Evolutionary conservation across 2,797 vertebrate genomes (phyloP).

Genomic region (Bradypodion ventrale): DNA sequence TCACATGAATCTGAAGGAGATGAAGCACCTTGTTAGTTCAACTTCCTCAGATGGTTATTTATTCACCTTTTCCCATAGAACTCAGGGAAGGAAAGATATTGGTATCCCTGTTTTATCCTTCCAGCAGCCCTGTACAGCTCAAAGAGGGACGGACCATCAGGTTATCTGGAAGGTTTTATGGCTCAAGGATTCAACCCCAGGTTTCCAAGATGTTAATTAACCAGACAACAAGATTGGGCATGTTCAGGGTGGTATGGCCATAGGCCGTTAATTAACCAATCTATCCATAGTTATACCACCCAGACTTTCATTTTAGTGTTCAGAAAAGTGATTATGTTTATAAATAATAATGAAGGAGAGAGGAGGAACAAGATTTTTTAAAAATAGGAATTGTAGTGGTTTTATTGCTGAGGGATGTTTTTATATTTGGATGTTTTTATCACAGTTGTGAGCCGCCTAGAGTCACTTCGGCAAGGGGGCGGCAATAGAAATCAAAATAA

Average conservation of each 20-base stretch:
- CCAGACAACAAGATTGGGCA: no score
- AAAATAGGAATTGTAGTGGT: no score
- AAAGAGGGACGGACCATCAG: neutral
- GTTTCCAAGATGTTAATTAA: neutral
- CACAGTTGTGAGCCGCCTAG: no score
- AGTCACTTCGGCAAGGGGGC: no score
- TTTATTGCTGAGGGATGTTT: no score
- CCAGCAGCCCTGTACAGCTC: neutral
- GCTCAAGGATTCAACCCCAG: neutral
- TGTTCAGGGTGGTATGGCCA: no score
- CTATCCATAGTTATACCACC: neutral
- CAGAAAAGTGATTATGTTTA: neutral
- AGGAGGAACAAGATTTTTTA: neutral
- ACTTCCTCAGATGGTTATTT: neutral
- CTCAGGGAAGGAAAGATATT: neutral
- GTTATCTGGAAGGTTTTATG: neutral
- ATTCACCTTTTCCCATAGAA: neutral
- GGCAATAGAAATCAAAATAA: no score
- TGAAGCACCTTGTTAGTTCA: neutral
- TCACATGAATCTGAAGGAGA: slow-evolving; percentile 86
- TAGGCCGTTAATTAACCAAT: no score
- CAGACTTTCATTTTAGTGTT: neutral
- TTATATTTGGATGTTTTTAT: no score
- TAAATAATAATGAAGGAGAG: neutral
- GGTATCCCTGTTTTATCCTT: neutral